Base-by-base conservation (phyloP, 2,797 vertebrate species). In the Agapornis canus region DNA sequence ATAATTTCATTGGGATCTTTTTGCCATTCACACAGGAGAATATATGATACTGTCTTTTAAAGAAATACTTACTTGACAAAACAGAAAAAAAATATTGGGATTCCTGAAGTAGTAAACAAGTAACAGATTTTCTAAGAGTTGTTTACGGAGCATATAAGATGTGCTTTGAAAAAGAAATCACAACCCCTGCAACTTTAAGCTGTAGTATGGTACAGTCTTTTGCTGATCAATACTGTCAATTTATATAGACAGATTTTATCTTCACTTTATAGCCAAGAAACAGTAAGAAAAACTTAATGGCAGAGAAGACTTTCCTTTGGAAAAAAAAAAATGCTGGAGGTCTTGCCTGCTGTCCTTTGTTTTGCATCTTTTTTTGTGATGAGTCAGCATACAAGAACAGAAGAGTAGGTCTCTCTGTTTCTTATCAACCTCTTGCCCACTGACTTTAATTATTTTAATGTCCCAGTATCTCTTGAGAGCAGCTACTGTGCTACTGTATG, bases 141-240 rank as follows among this genome's bases (percentile, higher is more conserved):
- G 15, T 82, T 56, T 32, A 35, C 21, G 47, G 12, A 71, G 6
- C 14, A 26, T 78, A n/a, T 47, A 37, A 23, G 26, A 35, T 19
- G 5, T 63, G 7, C 16, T 71, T 16, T 81, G 17, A 72, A 79
- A 78, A 81, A 31, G 21, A 40, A 70, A 61, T 3, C 8, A 32
- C 52, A 27, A 49, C 4, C 8, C 3, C 8, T 2, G n/a, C 11
- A 66, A 13, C 6, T 11, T 81, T 5, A 68, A 91, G 21, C 31
- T 43, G 21, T 51, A 39, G 16, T 49, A 19, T 45, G 6, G 13
- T 45, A 63, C 31, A 57, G 27, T 66, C 18, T 15, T 71, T 26
- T 0, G 0, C 20, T 71, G 23, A 64, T 25, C 19, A 51, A 16
- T 42, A 42, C 10, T n/a, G 6, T 26, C 4, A 6, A 40, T 35